Evolutionary conservation across 2,888 invertebrate genomes (phyloP), one percentile per base, ranked within the genome.

Genomic region (Agelastica alni): DNA sequence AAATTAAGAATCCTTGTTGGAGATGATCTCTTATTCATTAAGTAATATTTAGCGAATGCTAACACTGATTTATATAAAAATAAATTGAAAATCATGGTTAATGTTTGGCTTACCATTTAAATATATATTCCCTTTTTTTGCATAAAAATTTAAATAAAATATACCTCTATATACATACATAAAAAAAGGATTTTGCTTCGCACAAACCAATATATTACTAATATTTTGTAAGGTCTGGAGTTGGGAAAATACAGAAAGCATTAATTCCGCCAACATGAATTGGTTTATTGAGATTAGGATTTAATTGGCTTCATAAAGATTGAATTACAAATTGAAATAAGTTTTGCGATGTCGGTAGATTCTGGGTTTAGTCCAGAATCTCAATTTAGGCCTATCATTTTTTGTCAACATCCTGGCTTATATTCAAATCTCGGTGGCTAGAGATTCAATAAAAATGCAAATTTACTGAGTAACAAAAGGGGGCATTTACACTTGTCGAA

Each of bases 351-450:
- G 51, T 30, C 13, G 42, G 34, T 44, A 48, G 51, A 46, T 49
- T 49, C 49, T 48, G 41, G 12, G 20, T 12, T 20, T 44, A 51
- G 62, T 48, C 44, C 54, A 30, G 58, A 71, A 70, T 70, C 72
- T 81, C 81, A 80, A 83, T 83, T 83, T 82, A 82, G 82, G 80
- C 81, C 82, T 82, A 82, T 83, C 81, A 83, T 82, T 83, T 83
- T 83, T 83, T 83, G 83, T 75, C 74, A 72, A 74, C 76, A 76
- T 75, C 72, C 69, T 65, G 74, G 75, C 75, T 76, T 76, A 74
- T 75, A 76, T 76, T 76, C 72, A 76, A 76, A 76, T 76, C 76
- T 75, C 69, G 68, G 68, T 65, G 70, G 75, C 74, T 73, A 70
- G 73, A 74, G 73, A 76, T 77, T 77, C 76, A 76, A 77, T 77